Percentiles rank a stretch among this genome's conserved stretches.
These are phyloP conservation scores for Amblyopsis hoosieri DNA, from an alignment of 2,797 vertebrate species.

Conservation along the genomic window DNA sequence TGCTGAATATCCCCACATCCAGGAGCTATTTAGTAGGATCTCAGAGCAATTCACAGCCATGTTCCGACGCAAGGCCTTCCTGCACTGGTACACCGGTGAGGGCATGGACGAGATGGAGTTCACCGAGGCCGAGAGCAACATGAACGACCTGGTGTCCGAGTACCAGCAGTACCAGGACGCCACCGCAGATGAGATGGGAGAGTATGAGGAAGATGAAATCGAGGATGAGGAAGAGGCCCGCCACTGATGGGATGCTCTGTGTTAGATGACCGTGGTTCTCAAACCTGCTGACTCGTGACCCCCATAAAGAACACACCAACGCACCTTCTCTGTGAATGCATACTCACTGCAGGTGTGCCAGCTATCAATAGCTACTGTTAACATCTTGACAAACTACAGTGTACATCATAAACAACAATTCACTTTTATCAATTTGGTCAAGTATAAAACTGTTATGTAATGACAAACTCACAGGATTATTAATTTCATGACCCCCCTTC, in stretches of 20 bases:
- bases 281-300: background rate
- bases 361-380: too few species aligned
- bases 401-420: too few species aligned
- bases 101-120: slow-evolving; percentile 61
- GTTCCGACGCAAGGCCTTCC: slow-evolving; percentile 86
- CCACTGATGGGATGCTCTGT: slow-evolving; percentile 57
- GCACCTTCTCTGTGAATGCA: background rate
- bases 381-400: too few species aligned
- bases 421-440: too few species aligned
- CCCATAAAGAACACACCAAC: background rate
- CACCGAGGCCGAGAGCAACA: slow-evolving; percentile 58
- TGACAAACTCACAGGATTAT: too few species aligned
- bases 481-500: too few species aligned
- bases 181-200: slow-evolving; percentile 78
- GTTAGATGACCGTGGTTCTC: slow-evolving; percentile 1
- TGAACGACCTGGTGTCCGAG: slow-evolving; percentile 59
- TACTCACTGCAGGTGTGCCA: too few species aligned
- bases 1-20: slow-evolving; percentile 44
- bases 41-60: slow-evolving; percentile 91
- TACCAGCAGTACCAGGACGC: slow-evolving; percentile 66
- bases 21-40: slow-evolving; percentile 85
- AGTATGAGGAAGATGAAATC: slow-evolving; percentile 77
- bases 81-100: slow-evolving; percentile 75
- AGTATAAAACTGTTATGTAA: too few species aligned
- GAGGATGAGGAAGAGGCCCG: slow-evolving; percentile 59